These are phyloP conservation scores for Gymnoscopelus microlampas DNA, from an alignment of 2,797 vertebrate genomes.

Conservation along the genomic window DNA sequence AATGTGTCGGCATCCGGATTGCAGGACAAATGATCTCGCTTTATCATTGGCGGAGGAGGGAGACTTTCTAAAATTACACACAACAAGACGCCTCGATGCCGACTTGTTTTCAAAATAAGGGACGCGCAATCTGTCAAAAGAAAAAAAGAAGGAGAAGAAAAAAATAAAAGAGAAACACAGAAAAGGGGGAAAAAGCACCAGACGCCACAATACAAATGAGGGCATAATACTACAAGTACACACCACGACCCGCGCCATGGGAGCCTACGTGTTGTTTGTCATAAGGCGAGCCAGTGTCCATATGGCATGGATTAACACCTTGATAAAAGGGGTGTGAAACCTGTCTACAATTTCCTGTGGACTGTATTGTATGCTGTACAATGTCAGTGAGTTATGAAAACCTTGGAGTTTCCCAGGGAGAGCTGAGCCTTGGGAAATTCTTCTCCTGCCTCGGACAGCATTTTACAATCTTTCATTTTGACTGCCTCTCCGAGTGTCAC, in stretches of 20 bases:
- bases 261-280: constrained; percentile 20
- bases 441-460: background rate
- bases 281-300: constrained; percentile 22
- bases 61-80: constrained; percentile 60
- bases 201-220: constrained; percentile 3
- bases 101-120: constrained; percentile 42
- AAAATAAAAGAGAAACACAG: no score
- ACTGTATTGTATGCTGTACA: constrained; percentile 13
- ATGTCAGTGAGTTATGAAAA: constrained; percentile 41
- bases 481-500: background rate
- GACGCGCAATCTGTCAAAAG: constrained; percentile 7
- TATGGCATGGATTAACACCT: constrained; percentile 53
- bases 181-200: background rate
- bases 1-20: constrained; percentile 51
- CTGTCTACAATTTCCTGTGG: constrained; percentile 57
- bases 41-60: constrained; percentile 56
- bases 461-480: constrained; percentile 16
- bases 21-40: constrained; percentile 55
- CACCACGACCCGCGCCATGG: constrained; percentile 20
- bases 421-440: background rate
- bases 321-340: constrained; percentile 48
- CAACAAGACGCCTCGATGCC: constrained; percentile 56
- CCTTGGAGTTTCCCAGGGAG: constrained; percentile 13
- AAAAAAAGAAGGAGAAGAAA: no score
- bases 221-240: constrained; percentile 1